A percentile compares a stretch with the other conserved stretches of the same genome.
phyloP scores from a whole-genome alignment of 2,888 invertebrate species.

The Drosophila rellima region DNA sequence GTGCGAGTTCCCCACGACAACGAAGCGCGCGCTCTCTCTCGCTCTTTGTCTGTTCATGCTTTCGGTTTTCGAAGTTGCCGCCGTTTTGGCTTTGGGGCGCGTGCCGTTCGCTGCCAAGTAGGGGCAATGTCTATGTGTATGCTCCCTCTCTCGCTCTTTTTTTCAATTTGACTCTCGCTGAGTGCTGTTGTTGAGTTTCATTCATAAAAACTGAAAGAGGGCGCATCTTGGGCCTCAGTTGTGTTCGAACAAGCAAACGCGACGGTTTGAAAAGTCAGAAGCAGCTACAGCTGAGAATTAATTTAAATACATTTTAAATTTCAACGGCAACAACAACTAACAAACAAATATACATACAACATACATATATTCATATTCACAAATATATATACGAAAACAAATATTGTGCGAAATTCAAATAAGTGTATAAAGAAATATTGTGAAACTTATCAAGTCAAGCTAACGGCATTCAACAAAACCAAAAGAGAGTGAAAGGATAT shows the following conservation, averaged over 20 bases:
- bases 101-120: slow-evolving; percentile 68
- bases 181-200: slow-evolving; percentile 83
- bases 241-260: slow-evolving; percentile 86
- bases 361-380: slow-evolving; percentile 8
- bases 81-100: slow-evolving; percentile 62
- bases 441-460: slow-evolving; percentile 25
- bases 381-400: slow-evolving; percentile 24
- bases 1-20: slow-evolving; percentile 60
- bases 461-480: slow-evolving; percentile 8
- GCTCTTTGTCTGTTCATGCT: slow-evolving; percentile 38
- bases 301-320: slow-evolving; percentile 23
- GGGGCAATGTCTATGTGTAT: slow-evolving; percentile 55
- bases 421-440: slow-evolving; percentile 35
- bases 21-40: slow-evolving; percentile 12
- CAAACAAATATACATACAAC: slow-evolving; percentile 16
- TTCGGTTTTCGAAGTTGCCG: slow-evolving; percentile 68
- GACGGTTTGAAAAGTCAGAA: slow-evolving; percentile 82
- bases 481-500: slow-evolving; percentile 55
- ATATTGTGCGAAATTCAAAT: slow-evolving; percentile 30
- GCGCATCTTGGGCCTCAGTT: slow-evolving; percentile 86
- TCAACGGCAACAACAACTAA: slow-evolving; percentile 29
- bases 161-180: slow-evolving; percentile 8
- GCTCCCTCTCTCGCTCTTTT: slow-evolving; percentile 21
- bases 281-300: slow-evolving; percentile 33
- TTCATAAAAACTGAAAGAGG: slow-evolving; percentile 86